Percentiles rank a stretch among this genome's conserved stretches.
Evolutionary conservation across 2,113 vertebrate species (phyloP).

Genomic region (Mobula hypostoma): DNA sequence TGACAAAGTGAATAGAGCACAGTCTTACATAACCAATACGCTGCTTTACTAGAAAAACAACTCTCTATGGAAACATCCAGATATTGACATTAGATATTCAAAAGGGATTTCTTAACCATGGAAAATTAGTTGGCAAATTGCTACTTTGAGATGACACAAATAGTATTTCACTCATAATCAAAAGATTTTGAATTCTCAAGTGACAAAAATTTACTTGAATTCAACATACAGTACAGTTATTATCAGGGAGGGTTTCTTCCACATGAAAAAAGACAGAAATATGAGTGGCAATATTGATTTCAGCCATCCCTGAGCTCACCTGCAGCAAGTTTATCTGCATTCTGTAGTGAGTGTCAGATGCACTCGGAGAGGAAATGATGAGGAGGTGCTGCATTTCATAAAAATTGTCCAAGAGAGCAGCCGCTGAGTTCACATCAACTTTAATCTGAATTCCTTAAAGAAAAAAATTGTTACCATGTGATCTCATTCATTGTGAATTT

Average conservation of each 20-base stretch:
- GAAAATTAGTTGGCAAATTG: not conserved
- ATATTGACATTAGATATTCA: not conserved
- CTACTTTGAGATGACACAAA: not conserved
- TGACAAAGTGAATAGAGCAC: too few relatives aligned
- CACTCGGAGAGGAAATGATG: slow-evolving; percentile 76
- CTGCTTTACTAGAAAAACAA: too few relatives aligned
- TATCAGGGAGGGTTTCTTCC: not conserved
- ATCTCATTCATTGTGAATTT: not conserved
- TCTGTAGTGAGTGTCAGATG: slow-evolving; percentile 74
- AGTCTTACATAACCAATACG: too few relatives aligned
- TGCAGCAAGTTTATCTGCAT: slow-evolving; percentile 85
- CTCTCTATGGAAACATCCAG: too few relatives aligned
- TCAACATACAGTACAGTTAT: not conserved
- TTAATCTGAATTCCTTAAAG: slow-evolving; percentile 76
- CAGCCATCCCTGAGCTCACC: slow-evolving; percentile 52
- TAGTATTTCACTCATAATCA: not conserved
- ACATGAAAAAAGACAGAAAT: not conserved
- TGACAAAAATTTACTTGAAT: not conserved
- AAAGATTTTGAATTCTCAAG: not conserved
- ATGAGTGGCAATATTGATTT: not conserved
- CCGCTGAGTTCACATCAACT: slow-evolving; percentile 63
- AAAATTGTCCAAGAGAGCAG: slow-evolving; percentile 85
- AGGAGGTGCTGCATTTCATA: slow-evolving; percentile 80
- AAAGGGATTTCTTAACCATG: not conserved
- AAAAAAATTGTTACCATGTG: rapidly evolving